phyloP scores from a whole-genome alignment of 2,888 invertebrate genomes.

The Rhodophaea formosa region DNA sequence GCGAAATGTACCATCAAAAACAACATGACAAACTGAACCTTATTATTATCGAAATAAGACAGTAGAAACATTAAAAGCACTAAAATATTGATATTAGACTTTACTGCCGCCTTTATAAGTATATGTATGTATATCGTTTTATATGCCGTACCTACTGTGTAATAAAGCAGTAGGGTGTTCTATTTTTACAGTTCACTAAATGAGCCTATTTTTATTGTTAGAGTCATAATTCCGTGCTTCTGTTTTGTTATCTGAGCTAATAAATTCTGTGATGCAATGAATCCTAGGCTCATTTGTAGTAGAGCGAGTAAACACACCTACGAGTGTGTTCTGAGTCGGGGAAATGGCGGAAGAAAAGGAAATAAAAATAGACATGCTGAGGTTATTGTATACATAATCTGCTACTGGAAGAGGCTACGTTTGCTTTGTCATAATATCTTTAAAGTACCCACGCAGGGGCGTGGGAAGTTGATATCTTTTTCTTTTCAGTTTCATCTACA shows the following conservation, averaged over 20 bases:
- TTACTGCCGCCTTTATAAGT: no score
- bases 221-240: constrained; percentile 18
- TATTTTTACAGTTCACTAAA: constrained; percentile 30
- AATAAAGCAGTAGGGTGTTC: constrained; percentile 39
- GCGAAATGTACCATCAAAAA: constrained; percentile 29
- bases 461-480: no score
- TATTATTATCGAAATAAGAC: constrained; percentile 28
- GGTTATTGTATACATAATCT: not conserved
- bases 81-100: constrained; percentile 35
- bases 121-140: constrained; percentile 34
- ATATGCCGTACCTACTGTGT: constrained; percentile 41
- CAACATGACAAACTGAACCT: constrained; percentile 29
- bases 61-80: constrained; percentile 24
- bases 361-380: not conserved
- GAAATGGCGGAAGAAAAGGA: not conserved
- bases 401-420: not conserved
- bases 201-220: constrained; percentile 21
- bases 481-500: no score
- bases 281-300: constrained; percentile 1
- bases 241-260: constrained; percentile 14
- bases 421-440: no score
- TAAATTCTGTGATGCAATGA: constrained; percentile 5
- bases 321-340: not conserved
- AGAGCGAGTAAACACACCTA: not conserved
- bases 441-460: no score